These are phyloP conservation scores for Sclerurus mexicanus DNA, from an alignment of 2,113 vertebrate species.

Conservation along the genomic window DNA sequence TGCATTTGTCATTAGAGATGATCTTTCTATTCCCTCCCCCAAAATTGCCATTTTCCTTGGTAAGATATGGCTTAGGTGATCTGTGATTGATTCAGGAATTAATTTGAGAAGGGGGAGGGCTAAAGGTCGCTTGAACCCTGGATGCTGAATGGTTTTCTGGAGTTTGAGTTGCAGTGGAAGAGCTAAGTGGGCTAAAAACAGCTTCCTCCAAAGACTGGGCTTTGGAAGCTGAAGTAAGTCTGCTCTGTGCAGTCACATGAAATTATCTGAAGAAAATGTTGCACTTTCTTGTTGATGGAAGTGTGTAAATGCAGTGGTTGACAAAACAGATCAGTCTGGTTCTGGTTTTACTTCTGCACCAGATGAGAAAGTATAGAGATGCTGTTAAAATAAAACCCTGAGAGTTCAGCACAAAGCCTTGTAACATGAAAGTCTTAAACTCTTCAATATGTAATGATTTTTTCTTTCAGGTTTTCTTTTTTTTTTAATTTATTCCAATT, in stretches of 20 bases:
- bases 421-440: not conserved
- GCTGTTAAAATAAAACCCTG: not conserved
- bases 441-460: conserved; percentile 13
- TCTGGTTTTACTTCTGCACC: fast-evolving
- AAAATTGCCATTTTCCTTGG: not conserved
- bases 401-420: not conserved
- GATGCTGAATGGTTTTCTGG: not conserved
- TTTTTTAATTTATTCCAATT: conserved; percentile 25
- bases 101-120: fast-evolving
- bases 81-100: not conserved
- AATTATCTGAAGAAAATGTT: not conserved
- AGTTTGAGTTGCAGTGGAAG: not conserved
- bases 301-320: not conserved
- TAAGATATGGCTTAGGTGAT: not conserved
- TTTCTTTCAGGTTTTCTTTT: not conserved
- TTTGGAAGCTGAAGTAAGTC: not conserved
- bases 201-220: not conserved
- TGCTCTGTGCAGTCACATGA: not conserved
- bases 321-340: not conserved
- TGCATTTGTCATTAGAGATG: not conserved
- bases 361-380: too few species aligned
- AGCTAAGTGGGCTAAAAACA: not conserved
- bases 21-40: not conserved
- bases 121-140: fast-evolving
- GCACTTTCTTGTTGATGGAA: not conserved